Evolutionary conservation across 2,888 invertebrate genomes (phyloP), one percentile per base, ranked within the genome.

Genomic region (Pseudoips prasinana): DNA sequence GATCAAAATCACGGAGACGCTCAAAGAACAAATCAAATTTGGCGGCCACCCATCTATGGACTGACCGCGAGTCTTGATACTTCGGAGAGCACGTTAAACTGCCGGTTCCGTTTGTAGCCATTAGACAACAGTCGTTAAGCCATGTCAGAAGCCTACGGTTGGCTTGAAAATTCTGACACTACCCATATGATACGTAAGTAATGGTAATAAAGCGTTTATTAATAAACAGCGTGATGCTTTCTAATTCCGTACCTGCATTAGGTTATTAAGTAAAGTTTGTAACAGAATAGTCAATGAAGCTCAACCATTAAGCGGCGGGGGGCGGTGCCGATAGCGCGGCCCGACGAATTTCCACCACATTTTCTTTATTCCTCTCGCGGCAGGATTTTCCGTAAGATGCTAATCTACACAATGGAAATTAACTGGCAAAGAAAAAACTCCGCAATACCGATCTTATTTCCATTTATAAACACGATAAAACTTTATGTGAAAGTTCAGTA

Each of bases 371-470:
- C 46, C 38, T 53, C 42, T 33, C 46, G 24, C 52, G 47, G 48
- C 54, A 49, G 53, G 51, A 64, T 72, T 72, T 73, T 61, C 68
- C 54, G 51, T 63, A 66, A 72, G 69, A 75, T 67, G 64, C 73
- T 73, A 73, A 79, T 78, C 72, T 69, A 61, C 62, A 73, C 70
- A 78, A 76, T 70, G 70, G 62, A 69, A 73, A 71, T 69, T 58
- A 62, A 57, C 58, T 61, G 39, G 43, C 59, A 53, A 58, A 56
- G 55, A 60, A 64, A 63, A 56, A 58, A 40, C 34, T 30, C 36
- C 33, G 43, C 35, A 39, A 46, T 55, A 38, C 43, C 43, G 32
- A 50, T 47, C 46, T 51, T 49, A 60, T 61, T 68, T 59, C 47
- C 60, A 58, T 67, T 65, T 59, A 59, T 52, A 62, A 68, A 58